Conservation (phyloP, 1,140 invertebrate genomes). For the Drosophila mayri region DNA sequence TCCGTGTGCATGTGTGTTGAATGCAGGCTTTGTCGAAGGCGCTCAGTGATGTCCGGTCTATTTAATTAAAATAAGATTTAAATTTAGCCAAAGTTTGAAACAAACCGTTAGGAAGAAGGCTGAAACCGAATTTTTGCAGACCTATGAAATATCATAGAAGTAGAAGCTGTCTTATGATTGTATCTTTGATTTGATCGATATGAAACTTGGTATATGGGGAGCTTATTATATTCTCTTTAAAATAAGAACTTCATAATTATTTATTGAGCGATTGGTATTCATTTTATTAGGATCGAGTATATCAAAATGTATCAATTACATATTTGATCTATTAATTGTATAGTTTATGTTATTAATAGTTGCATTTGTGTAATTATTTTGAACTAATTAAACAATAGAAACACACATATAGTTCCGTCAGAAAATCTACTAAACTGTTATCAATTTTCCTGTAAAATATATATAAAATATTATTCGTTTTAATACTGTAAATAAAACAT, state of each 20-base stretch:
- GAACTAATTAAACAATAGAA: neutral
- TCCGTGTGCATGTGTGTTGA: conserved; percentile 35
- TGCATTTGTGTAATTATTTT: neutral
- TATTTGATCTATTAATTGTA: neutral
- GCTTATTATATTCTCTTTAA: neutral
- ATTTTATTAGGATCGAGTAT: neutral
- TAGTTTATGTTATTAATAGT: neutral
- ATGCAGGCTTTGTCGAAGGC: conserved; percentile 65
- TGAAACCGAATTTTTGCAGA: no score
- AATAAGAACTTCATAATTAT: no score
- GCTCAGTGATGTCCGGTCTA: conserved; percentile 13
- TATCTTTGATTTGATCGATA: neutral
- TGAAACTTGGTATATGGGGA: neutral
- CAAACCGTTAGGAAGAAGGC: neutral
- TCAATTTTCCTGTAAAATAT: neutral
- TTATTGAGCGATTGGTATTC: neutral
- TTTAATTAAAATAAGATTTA: neutral
- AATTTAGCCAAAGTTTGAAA: neutral
- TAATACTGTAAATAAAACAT: neutral
- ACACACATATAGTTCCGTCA: neutral
- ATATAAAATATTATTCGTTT: neutral
- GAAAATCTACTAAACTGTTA: neutral
- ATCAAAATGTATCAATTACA: neutral
- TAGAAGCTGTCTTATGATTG: rapidly evolving
- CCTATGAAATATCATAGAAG: no score